Conservation (phyloP, 2,113 vertebrate species). For the Bungarus multicinctus region DNA sequence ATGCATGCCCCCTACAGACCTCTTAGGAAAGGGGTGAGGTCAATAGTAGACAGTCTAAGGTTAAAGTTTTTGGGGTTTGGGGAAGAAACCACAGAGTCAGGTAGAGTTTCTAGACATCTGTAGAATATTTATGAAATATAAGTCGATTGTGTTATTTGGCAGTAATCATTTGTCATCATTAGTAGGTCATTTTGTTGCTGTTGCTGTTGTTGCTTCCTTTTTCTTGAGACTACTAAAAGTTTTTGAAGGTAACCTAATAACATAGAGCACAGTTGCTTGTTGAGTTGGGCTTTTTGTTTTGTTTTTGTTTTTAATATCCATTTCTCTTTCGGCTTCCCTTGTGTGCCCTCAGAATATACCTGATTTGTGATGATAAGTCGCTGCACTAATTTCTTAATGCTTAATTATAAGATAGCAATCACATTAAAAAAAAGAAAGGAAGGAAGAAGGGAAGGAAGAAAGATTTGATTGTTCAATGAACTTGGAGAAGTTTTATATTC, state of each 20-base stretch:
- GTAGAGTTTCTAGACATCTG: not conserved
- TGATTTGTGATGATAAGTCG: constrained; percentile 10
- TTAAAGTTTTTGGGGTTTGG: too few relatives aligned
- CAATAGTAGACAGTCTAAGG: too few relatives aligned
- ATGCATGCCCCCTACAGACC: too few relatives aligned
- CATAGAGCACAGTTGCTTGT: not conserved
- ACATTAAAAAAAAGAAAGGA: constrained; percentile 13
- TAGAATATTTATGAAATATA: not conserved
- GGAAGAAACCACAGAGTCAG: too few relatives aligned
- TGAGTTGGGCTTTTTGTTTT: not conserved
- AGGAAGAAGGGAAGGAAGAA: not conserved
- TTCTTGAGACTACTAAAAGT: not conserved
- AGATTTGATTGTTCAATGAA: constrained; percentile 26
- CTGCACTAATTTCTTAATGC: not conserved
- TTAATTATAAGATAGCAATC: constrained; percentile 28
- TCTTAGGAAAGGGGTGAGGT: too few relatives aligned
- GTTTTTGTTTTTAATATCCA: not conserved
- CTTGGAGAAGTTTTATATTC: constrained; percentile 24
- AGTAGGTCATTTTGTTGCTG: not conserved
- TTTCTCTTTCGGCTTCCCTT: constrained; percentile 8
- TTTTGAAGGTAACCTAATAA: not conserved
- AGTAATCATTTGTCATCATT: not conserved
- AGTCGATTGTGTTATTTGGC: not conserved
- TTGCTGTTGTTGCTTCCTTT: not conserved
- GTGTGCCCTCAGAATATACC: not conserved